Evolutionary conservation across 2,888 invertebrate genomes (phyloP).

Genomic region (Hirtodrosophila duncani): DNA sequence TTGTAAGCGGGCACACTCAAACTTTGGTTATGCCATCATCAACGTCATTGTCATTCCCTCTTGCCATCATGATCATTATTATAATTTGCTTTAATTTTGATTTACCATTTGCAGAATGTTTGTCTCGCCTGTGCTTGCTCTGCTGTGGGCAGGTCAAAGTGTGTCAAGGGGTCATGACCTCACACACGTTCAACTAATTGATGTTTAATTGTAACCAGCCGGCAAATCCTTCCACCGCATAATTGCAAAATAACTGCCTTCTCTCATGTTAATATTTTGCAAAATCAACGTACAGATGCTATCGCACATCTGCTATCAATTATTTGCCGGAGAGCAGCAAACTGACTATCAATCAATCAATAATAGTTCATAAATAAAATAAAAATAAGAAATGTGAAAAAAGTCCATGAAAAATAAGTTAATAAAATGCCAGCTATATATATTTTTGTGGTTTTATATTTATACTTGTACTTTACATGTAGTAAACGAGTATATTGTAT

Average conservation of each 20-base stretch:
- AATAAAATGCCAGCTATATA: slow-evolving; percentile 6
- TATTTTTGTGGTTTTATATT: background rate
- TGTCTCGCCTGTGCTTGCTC: too few species aligned
- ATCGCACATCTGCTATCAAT: slow-evolving; percentile 46
- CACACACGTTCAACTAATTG: slow-evolving; percentile 29
- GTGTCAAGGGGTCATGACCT: slow-evolving; percentile 30
- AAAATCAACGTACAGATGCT: slow-evolving; percentile 49
- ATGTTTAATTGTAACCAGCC: slow-evolving; percentile 43
- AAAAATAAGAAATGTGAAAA: too few species aligned
- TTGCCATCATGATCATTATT: slow-evolving; percentile 15
- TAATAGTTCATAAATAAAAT: slow-evolving; percentile 37
- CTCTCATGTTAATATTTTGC: too few species aligned
- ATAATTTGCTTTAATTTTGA: slow-evolving; percentile 21
- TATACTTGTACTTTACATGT: too few species aligned
- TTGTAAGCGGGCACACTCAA: background rate
- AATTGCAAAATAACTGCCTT: slow-evolving; percentile 10
- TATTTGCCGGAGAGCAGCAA: slow-evolving; percentile 18
- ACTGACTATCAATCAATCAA: slow-evolving; percentile 41
- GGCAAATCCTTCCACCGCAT: slow-evolving; percentile 2
- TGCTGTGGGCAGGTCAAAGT: background rate
- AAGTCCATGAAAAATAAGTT: slow-evolving; percentile 28
- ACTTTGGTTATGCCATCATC: too few species aligned
- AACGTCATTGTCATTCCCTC: too few species aligned
- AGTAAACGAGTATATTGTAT: too few species aligned
- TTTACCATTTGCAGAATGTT: slow-evolving; percentile 4